phyloP scores from a whole-genome alignment of 2,888 invertebrate species.

The Nineta flava region DNA sequence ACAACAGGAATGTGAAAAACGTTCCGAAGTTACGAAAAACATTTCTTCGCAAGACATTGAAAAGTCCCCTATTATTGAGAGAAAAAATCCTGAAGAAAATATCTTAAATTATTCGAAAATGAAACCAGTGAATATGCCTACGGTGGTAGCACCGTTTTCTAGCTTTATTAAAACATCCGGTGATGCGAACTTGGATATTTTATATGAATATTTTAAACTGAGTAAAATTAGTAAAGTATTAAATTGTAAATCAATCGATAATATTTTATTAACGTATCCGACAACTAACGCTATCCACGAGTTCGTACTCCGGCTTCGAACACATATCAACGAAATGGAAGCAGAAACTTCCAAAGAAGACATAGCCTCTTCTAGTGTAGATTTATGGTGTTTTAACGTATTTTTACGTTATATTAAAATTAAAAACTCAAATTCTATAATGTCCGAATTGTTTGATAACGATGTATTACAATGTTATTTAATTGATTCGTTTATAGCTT shows the following conservation, averaged over 20 bases:
- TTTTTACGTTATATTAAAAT: slow-evolving; percentile 20
- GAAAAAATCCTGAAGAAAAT: too few relatives aligned
- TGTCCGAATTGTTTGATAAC: slow-evolving; percentile 21
- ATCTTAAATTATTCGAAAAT: too few relatives aligned
- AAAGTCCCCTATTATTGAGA: too few relatives aligned
- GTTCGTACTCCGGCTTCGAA: slow-evolving; percentile 17
- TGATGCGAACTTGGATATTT: slow-evolving; percentile 6
- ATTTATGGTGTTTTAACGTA: slow-evolving; percentile 23
- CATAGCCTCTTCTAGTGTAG: slow-evolving; percentile 11
- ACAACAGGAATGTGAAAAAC: too few relatives aligned
- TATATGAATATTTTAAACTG: slow-evolving; percentile 23
- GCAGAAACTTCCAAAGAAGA: slow-evolving; percentile 6
- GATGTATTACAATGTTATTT: slow-evolving; percentile 34
- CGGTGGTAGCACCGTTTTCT: too few relatives aligned
- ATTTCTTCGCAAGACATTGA: too few relatives aligned
- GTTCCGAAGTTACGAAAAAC: too few relatives aligned
- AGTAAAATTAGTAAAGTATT: slow-evolving; percentile 23
- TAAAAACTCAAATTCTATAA: slow-evolving; percentile 8
- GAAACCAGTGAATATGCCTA: too few relatives aligned
- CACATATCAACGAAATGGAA: slow-evolving; percentile 15
- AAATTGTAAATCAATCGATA: slow-evolving; percentile 19
- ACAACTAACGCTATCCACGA: slow-evolving; percentile 16
- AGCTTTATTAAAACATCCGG: too few relatives aligned
- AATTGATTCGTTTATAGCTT: slow-evolving; percentile 38
- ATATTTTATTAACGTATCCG: slow-evolving; percentile 15